Base-by-base conservation (phyloP, 2,797 vertebrate genomes). In the Argya squamiceps region DNA sequence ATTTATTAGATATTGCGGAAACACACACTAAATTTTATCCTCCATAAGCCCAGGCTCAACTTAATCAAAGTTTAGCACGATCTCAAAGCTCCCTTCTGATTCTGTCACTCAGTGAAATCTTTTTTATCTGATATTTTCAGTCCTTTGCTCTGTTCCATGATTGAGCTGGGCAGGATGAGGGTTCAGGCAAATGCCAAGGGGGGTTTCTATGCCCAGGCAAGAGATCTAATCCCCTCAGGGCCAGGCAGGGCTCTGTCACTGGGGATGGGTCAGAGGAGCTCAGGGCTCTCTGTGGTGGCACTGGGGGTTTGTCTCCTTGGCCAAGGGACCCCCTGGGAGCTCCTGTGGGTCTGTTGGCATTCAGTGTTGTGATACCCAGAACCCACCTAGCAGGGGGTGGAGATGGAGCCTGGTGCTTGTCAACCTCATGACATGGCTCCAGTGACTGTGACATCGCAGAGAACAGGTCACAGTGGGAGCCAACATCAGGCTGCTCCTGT, bases 361-460 rank as follows among this genome's bases (percentile, higher is more conserved):
- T n/a, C 32, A 8, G 19, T 4, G 8, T 7, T 10, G 18, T 17
- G 12, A 14, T 15, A 6, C 21, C 5, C 53, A 34, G 53, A 59
- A 19, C 7, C 1, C 52, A 30, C 14, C 1, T 8, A 56, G 41
- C 55, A 46, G 16, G 9, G 21, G 9, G 1, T 3, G 21, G 15
- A 6, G 7, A 63, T 70, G 49, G 58, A 55, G 2, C 32, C 49
- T 24, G 37, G 37, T 13, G 4, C 20, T n/a, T 12, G 32, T 29
- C 29, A 30, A 0, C n/a, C 27, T 14, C 0, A 0, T 9, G 19
- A 2, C 6, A 24, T 2, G 16, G 16, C 23, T 59, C n/a, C 34
- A 29, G 44, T 15, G 52, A 39, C 52, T 88, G 85, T 80, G 68
- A 88, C 85, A 59, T 73, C 20, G 0, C 52, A 34, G 76, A 18